phyloP scores from a whole-genome alignment of 2,113 vertebrate species.

The Actenoides hombroni region DNA sequence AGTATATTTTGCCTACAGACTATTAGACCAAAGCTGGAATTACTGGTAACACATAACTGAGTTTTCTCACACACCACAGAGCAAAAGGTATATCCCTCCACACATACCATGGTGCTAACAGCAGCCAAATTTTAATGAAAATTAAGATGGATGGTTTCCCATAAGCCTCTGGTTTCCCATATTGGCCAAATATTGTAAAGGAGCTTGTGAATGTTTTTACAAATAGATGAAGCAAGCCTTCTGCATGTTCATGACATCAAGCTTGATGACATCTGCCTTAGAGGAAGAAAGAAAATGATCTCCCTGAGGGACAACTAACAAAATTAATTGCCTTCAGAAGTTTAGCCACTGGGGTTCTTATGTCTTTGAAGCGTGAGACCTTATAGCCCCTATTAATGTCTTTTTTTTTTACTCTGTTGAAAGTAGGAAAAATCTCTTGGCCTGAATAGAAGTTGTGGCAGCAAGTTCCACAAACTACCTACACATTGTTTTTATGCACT shows the following conservation, averaged over 20 bases:
- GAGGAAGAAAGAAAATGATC: neutral
- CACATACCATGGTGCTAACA: neutral
- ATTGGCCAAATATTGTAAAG: neutral
- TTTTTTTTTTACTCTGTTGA: neutral
- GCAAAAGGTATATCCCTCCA: neutral
- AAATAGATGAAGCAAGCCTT: neutral
- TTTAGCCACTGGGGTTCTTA: neutral
- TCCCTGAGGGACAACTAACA: neutral
- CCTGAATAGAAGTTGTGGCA: neutral
- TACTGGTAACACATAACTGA: constrained; percentile 26
- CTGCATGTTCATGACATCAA: neutral
- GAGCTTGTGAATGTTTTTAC: neutral
- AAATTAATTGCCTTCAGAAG: neutral
- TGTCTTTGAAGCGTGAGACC: neutral
- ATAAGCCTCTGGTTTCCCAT: neutral
- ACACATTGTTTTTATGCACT: neutral
- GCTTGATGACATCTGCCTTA: neutral
- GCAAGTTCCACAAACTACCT: neutral
- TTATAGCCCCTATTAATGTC: neutral
- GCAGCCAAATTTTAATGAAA: neutral
- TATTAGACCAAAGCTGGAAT: constrained; percentile 55
- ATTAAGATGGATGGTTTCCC: neutral
- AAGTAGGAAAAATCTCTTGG: neutral
- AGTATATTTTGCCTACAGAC: constrained; percentile 59
- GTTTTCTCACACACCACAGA: neutral